Evolutionary conservation across 2,113 vertebrate species (phyloP).

Genomic region (Thermophis baileyi): DNA sequence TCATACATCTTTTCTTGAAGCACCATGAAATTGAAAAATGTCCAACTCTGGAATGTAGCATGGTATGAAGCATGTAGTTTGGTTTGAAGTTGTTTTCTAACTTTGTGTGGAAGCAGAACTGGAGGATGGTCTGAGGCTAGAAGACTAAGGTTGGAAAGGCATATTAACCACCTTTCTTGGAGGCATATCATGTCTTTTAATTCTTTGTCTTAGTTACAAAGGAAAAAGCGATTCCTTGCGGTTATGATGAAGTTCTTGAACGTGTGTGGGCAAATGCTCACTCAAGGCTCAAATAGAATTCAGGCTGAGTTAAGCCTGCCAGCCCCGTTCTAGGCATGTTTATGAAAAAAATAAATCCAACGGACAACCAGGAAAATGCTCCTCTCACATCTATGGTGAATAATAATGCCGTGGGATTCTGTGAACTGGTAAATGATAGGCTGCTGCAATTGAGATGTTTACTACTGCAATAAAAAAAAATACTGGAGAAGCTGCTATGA

Average conservation of each 20-base stretch:
- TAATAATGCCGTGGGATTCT: neutral
- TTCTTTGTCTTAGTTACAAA: neutral
- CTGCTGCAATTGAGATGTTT: neutral
- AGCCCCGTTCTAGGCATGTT: neutral
- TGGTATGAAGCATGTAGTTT: neutral
- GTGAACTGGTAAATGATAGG: neutral
- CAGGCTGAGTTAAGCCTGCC: neutral
- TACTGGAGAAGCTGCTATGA: fast-evolving
- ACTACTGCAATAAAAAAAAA: neutral
- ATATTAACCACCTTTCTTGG: neutral
- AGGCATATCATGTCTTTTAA: neutral
- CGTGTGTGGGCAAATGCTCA: neutral
- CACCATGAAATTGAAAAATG: neutral
- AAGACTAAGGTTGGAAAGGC: neutral
- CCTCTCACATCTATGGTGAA: neutral
- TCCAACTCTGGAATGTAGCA: neutral
- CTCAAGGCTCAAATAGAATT: neutral
- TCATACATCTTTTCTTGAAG: neutral
- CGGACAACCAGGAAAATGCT: neutral
- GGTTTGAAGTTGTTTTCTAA: neutral
- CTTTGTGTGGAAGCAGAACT: neutral
- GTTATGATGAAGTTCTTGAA: neutral
- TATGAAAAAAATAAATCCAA: neutral
- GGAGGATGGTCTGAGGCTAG: neutral
- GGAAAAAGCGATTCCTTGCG: neutral